phyloP scores from a whole-genome alignment of 1,140 invertebrate genomes.

The Euglossa dilemma region DNA sequence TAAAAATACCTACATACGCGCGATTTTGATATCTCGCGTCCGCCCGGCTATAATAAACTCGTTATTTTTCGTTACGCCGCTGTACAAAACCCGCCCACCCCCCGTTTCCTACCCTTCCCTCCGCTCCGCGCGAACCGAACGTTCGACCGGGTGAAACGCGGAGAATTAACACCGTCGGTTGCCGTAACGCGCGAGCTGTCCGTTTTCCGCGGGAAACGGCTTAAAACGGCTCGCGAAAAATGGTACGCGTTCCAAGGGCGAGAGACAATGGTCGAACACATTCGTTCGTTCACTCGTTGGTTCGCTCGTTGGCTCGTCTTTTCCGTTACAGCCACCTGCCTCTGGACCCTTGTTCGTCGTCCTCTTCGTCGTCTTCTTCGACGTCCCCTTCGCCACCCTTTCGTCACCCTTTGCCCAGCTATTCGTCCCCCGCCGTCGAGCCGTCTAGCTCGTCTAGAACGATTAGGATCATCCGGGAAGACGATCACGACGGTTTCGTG shows the following conservation, averaged over 20 bases:
- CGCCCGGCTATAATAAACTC: constrained; percentile 24
- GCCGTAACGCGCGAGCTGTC: not conserved
- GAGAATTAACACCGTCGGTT: constrained; percentile 1
- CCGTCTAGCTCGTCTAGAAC: constrained; percentile 27
- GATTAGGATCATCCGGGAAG: constrained; percentile 56
- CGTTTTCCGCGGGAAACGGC: not conserved
- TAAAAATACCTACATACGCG: constrained; percentile 17
- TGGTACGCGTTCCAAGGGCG: not conserved
- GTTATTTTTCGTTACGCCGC: constrained; percentile 22
- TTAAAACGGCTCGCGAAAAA: not conserved
- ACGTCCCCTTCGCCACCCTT: not conserved
- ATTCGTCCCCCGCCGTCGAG: not conserved
- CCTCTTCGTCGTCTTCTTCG: not conserved
- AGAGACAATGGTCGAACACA: constrained; percentile 22
- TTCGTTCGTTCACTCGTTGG: not conserved
- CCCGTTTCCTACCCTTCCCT: too few species aligned
- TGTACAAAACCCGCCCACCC: not conserved
- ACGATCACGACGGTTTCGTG: constrained; percentile 69
- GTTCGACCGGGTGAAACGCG: not conserved
- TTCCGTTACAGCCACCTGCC: not conserved
- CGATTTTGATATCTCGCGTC: constrained; percentile 28
- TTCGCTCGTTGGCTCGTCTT: too few species aligned
- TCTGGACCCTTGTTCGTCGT: too few species aligned
- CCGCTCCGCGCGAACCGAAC: not conserved
- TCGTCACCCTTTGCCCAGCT: too few species aligned